Evolutionary conservation across 1,140 invertebrate genomes (phyloP).

Genomic region (Nephila pilipes): DNA sequence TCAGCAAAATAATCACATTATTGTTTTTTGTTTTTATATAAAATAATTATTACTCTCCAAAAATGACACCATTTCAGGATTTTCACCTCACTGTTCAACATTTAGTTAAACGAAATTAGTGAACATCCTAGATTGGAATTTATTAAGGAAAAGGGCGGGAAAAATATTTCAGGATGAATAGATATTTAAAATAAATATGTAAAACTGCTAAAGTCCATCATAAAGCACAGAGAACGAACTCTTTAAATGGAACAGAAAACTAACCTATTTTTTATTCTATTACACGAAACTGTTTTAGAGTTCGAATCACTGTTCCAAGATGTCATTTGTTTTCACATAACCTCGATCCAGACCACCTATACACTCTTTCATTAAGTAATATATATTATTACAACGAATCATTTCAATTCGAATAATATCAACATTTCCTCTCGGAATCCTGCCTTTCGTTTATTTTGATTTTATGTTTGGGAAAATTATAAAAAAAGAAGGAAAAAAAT

Average conservation of each 20-base stretch:
- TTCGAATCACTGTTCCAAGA: not conserved
- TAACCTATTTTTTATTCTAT: not conserved
- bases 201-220: not conserved
- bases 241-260: not conserved
- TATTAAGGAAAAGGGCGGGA: not conserved
- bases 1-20: too few species aligned
- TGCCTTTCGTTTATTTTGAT: not conserved
- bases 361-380: not conserved
- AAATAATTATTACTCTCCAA: too few species aligned
- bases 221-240: not conserved
- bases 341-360: conserved; percentile 9
- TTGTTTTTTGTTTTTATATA: too few species aligned
- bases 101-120: not conserved
- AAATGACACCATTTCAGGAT: not conserved
- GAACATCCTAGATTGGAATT: not conserved
- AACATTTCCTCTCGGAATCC: not conserved
- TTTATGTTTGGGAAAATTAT: not conserved
- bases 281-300: not conserved
- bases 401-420: not conserved
- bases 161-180: not conserved
- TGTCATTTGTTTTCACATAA: not conserved
- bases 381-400: not conserved
- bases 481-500: not conserved
- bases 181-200: not conserved
- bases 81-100: not conserved